phyloP scores from a whole-genome alignment of 2,113 vertebrate genomes.

The Bolborhynchus lineola region DNA sequence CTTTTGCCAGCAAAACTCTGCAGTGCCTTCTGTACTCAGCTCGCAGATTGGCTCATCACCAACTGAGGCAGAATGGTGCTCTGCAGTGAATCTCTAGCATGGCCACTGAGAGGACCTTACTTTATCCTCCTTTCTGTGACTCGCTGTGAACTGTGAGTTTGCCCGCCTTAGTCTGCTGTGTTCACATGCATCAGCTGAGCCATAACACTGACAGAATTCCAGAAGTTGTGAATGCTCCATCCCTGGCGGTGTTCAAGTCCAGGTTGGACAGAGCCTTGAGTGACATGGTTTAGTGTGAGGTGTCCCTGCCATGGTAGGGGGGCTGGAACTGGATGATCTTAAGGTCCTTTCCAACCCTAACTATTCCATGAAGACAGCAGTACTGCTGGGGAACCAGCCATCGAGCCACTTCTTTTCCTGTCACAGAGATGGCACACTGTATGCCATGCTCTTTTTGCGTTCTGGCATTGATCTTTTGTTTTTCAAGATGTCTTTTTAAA shows the following conservation, averaged over 20 bases:
- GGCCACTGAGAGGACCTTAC: not conserved
- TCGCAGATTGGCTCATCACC: not conserved
- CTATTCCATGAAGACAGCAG: not conserved
- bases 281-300: too few species aligned
- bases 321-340: too few species aligned
- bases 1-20: not conserved
- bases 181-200: not conserved
- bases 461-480: not conserved
- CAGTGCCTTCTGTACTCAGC: not conserved
- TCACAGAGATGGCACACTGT: not conserved
- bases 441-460: not conserved
- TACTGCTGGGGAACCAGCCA: not conserved
- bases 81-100: not conserved
- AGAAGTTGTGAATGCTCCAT: too few species aligned
- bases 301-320: too few species aligned
- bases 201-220: not conserved
- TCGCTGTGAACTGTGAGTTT: not conserved
- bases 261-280: too few species aligned
- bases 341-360: too few species aligned
- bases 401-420: not conserved
- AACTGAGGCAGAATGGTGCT: not conserved
- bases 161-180: not conserved
- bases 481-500: not conserved
- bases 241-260: too few species aligned
- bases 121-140: not conserved